Base-by-base conservation (phyloP, 2,888 invertebrate species). In the Leptinotarsa rubiginosa region DNA sequence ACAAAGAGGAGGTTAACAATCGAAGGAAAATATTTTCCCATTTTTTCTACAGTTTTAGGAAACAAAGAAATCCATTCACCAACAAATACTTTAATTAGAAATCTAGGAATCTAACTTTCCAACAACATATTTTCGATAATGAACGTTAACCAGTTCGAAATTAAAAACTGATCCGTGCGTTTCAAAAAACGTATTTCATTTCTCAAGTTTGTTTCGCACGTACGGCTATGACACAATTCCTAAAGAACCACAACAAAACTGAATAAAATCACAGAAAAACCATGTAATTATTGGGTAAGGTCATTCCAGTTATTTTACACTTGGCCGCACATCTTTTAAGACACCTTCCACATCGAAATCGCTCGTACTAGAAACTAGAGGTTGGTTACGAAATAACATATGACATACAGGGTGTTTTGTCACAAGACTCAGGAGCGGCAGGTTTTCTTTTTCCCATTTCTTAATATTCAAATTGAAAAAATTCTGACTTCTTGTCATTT, bases 271-370 rank as follows among this genome's bases (percentile, higher is more conserved):
- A 74, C 69, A 69, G 70, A 79, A 80, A 75, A 79, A 77, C 77
- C 73, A 76, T 70, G 78, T 76, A 79, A 79, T 79, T 81, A 81
- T 83, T 81, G 81, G 81, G 82, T 83, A 83, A 84, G 84, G 85
- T 84, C 84, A 83, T 81, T 79, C 81, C 77, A 81, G 83, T 84
- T 79, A 84, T 83, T 85, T 84, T 81, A 84, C 84, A 83, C 82
- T 84, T 76, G 81, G 82, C 69, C 84, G 80, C 78, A 80, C 81
- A 78, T 70, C 74, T 75, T 72, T 72, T 65, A 65, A 72, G 72
- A 64, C 56, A 72, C 47, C 69, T 72, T 72, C 69, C 54, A 70
- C 69, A 69, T 67, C 65, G 72, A 62, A 74, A 70, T 68, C 64
- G 50, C 31, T 64, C 52, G 3, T 49, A 64, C 49, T 47, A 64